These are phyloP conservation scores for Brachyptera risi DNA, from an alignment of 2,888 invertebrate species.

Conservation along the genomic window DNA sequence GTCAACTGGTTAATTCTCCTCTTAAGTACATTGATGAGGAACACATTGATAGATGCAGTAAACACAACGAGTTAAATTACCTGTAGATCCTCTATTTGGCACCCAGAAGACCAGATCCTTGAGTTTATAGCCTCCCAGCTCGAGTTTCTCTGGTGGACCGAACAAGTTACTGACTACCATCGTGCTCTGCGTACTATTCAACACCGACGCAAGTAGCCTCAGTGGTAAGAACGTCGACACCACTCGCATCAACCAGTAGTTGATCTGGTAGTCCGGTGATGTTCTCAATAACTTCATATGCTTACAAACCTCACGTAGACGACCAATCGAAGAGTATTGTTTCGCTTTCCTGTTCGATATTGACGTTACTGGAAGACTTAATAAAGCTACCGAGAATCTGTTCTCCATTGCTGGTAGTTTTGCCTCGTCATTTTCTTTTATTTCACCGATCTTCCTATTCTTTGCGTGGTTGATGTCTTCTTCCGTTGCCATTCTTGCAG, in stretches of 20 bases:
- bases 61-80: conserved; percentile 38
- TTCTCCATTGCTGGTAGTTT: conserved; percentile 41
- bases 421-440: neutral
- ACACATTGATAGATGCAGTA: neutral
- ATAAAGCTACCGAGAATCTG: conserved; percentile 50
- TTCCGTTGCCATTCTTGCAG: conserved; percentile 40
- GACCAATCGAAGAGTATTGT: conserved; percentile 30
- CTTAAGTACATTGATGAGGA: no score
- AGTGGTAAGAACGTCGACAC: conserved; percentile 47
- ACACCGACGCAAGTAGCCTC: conserved; percentile 42
- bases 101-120: conserved; percentile 51
- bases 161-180: conserved; percentile 52
- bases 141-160: conserved; percentile 46
- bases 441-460: neutral
- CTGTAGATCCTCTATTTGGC: conserved; percentile 51
- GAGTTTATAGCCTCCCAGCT: conserved; percentile 46
- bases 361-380: conserved; percentile 46
- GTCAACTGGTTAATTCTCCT: no score
- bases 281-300: conserved; percentile 43
- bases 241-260: conserved; percentile 49
- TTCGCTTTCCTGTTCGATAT: conserved; percentile 4
- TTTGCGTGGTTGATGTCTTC: neutral
- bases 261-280: conserved; percentile 48
- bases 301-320: conserved; percentile 42
- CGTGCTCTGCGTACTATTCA: conserved; percentile 49